A percentile compares a stretch with the other conserved stretches of the same genome.
phyloP scores from a whole-genome alignment of 2,113 vertebrate species.

The Hassar affinis region DNA sequence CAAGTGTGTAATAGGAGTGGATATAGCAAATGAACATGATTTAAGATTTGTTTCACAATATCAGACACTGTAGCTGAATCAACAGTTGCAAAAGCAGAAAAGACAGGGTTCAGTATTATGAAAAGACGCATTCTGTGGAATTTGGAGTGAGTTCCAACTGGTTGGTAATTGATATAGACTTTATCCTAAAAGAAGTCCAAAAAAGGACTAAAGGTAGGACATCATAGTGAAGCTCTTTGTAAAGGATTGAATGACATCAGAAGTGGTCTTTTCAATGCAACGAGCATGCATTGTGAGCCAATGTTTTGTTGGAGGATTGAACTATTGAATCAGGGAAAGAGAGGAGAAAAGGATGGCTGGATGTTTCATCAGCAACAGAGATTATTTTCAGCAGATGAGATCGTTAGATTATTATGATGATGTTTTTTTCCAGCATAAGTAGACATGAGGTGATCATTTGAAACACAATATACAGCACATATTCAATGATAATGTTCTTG shows the following conservation, averaged over 20 bases:
- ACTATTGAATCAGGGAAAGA: neutral
- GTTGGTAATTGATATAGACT: too few relatives aligned
- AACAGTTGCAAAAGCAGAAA: too few relatives aligned
- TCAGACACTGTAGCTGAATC: too few relatives aligned
- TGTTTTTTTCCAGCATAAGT: neutral
- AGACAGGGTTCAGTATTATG: too few relatives aligned
- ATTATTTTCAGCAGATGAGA: neutral
- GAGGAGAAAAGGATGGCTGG: neutral
- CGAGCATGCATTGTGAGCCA: neutral
- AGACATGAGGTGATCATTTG: neutral
- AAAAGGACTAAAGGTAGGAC: neutral
- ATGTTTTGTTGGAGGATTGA: neutral
- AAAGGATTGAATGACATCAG: neutral
- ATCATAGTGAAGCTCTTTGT: conserved; percentile 5
- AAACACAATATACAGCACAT: neutral
- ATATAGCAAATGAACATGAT: too few relatives aligned
- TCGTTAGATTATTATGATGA: neutral
- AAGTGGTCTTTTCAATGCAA: neutral
- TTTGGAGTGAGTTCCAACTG: too few relatives aligned
- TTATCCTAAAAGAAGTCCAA: too few relatives aligned
- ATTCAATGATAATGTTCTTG: neutral
- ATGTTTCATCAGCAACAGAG: neutral
- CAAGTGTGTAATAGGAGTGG: too few relatives aligned
- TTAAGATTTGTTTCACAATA: too few relatives aligned
- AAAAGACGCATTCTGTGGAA: too few relatives aligned